Percentiles rank a stretch among this genome's conserved stretches.
phyloP scores from a whole-genome alignment of 2,113 vertebrate species.

The Thunnus maccoyii region DNA sequence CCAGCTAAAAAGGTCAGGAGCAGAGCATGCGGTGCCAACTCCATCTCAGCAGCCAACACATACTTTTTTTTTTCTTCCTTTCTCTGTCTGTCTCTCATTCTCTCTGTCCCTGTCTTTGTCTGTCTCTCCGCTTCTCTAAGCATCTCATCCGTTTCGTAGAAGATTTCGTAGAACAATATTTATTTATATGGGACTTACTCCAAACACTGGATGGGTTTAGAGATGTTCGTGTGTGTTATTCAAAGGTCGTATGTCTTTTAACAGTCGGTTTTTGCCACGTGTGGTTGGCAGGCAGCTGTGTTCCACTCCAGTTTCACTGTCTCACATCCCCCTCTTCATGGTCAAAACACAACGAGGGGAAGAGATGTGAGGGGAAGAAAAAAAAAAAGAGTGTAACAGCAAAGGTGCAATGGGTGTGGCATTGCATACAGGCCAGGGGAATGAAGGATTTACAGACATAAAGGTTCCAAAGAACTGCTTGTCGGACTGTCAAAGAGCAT shows the following conservation, averaged over 20 bases:
- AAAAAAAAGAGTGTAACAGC: background rate
- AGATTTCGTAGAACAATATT: background rate
- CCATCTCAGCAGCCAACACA: conserved; percentile 54
- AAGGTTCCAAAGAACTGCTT: background rate
- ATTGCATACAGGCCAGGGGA: background rate
- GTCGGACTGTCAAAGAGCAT: background rate
- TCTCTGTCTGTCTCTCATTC: background rate
- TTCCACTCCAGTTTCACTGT: conserved; percentile 22
- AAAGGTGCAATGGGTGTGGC: background rate
- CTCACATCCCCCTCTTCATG: conserved; percentile 19
- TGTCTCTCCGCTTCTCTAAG: conserved; percentile 9
- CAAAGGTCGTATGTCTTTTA: conserved; percentile 41
- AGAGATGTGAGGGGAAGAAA: background rate
- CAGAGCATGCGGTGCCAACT: conserved; percentile 67
- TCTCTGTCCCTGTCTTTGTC: conserved; percentile 1
- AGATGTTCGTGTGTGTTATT: conserved; percentile 47
- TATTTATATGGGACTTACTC: conserved; percentile 61
- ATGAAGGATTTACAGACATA: background rate
- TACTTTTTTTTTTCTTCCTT: conserved; percentile 15
- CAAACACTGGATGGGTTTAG: conserved; percentile 50
- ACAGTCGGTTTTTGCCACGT: conserved; percentile 23
- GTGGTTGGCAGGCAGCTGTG: conserved; percentile 15
- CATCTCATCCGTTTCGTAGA: conserved; percentile 26
- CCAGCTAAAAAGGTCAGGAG: conserved; percentile 78
- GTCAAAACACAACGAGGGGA: conserved; percentile 8